phyloP scores from a whole-genome alignment of 2,113 vertebrate genomes.

The Tachuris rubrigastra region DNA sequence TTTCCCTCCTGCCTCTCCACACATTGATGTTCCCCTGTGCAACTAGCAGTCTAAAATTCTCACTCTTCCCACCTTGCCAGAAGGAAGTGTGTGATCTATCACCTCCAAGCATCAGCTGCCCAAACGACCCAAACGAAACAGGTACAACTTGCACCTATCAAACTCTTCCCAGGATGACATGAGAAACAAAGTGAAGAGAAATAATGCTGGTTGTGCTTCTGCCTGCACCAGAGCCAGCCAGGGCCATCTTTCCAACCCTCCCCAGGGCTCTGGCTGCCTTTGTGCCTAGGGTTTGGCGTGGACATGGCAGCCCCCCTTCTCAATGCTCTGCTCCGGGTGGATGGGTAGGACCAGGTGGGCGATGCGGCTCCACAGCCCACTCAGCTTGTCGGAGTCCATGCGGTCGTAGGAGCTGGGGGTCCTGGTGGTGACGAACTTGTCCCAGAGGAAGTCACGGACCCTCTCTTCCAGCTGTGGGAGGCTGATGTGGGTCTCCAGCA shows the following conservation, averaged over 20 bases:
- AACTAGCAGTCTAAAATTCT: background rate
- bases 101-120: background rate
- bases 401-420: constrained; percentile 48
- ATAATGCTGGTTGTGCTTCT: background rate
- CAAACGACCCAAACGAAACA: too few species aligned
- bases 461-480: constrained; percentile 83
- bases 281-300: background rate
- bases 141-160: background rate
- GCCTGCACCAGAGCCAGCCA: background rate
- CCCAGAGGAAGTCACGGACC: constrained; percentile 86
- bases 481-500: constrained; percentile 58
- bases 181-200: background rate
- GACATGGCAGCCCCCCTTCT: constrained; percentile 59
- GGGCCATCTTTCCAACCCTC: background rate
- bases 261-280: background rate
- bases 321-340: constrained; percentile 64
- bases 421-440: constrained; percentile 59
- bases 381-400: constrained; percentile 80
- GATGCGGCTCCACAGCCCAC: constrained; percentile 83
- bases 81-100: background rate
- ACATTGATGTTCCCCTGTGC: background rate
- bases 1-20: background rate
- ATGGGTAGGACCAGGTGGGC: constrained; percentile 80
- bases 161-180: background rate
- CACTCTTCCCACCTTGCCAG: background rate